Evolutionary conservation across 2,797 vertebrate genomes (phyloP).

Genomic region (Cuniculus paca): DNA sequence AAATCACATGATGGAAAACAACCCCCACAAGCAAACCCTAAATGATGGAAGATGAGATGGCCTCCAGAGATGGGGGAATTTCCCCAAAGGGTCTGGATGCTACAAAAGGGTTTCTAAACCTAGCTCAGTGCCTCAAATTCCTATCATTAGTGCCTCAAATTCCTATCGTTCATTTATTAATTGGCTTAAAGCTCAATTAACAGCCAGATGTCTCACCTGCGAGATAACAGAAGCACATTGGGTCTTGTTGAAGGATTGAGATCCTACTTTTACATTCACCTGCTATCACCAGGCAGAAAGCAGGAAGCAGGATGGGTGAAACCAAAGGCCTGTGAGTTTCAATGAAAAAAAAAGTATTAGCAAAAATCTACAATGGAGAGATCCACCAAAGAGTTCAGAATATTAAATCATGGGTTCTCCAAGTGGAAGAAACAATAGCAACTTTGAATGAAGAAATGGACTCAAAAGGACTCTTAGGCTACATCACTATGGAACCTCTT

Average conservation of each 20-base stretch:
- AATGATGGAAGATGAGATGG: neutral
- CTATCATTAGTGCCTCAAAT: neutral
- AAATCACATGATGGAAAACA: constrained; percentile 67
- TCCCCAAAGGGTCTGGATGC: constrained; percentile 34
- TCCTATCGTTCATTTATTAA: constrained; percentile 34
- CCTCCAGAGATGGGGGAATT: constrained; percentile 50
- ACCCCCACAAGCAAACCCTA: neutral
- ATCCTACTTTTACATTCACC: neutral
- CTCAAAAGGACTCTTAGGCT: neutral
- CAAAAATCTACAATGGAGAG: neutral
- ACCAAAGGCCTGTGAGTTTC: neutral
- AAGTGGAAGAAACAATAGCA: neutral
- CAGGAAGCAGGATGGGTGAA: neutral
- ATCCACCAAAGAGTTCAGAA: neutral
- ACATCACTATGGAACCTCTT: neutral
- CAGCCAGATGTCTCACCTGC: constrained; percentile 26
- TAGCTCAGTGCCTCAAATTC: neutral
- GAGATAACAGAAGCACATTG: neutral
- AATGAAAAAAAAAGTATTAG: constrained; percentile 3
- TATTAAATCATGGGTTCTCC: neutral
- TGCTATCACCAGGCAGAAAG: constrained; percentile 1
- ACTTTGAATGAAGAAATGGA: neutral
- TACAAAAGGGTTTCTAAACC: constrained; percentile 49
- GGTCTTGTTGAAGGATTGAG: neutral
- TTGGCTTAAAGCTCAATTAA: constrained; percentile 3